phyloP scores from a whole-genome alignment of 2,797 vertebrate genomes.

The Gymnoscopelus microlampas region DNA sequence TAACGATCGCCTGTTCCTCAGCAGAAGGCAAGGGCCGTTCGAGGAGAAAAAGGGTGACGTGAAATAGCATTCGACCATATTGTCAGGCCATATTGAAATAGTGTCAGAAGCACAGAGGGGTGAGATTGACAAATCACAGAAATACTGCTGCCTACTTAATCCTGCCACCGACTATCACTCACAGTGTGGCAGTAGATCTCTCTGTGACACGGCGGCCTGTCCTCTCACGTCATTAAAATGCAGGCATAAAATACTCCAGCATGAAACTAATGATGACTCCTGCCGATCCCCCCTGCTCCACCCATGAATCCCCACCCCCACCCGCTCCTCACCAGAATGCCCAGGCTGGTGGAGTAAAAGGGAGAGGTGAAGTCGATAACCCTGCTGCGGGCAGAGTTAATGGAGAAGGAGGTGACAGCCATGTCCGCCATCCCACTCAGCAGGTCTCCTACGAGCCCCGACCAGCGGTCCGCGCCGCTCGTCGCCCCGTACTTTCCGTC shows the following conservation, averaged over 20 bases:
- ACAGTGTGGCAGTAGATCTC: conserved; percentile 9
- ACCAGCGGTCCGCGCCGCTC: conserved; percentile 88
- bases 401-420: conserved; percentile 96
- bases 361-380: conserved; percentile 97
- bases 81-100: conserved; percentile 27
- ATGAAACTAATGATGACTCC: conserved; percentile 33
- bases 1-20: conserved; percentile 45
- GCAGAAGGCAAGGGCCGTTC: conserved; percentile 17
- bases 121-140: conserved; percentile 47
- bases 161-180: conserved; percentile 22
- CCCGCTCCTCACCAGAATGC: conserved; percentile 85
- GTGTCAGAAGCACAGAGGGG: conserved; percentile 10
- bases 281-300: conserved; percentile 1
- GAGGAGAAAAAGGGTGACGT: conserved; percentile 39
- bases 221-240: conserved; percentile 30
- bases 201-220: background rate
- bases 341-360: conserved; percentile 97
- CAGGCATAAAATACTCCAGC: conserved; percentile 12
- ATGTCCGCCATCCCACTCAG: conserved; percentile 89
- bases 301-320: background rate
- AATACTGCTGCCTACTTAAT: conserved; percentile 9
- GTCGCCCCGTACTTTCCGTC: conserved; percentile 91
- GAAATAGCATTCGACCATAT: conserved; percentile 34
- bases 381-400: conserved; percentile 91
- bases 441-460: conserved; percentile 93